Evolutionary conservation across 2,797 vertebrate genomes (phyloP), one percentile per base, ranked within the genome.

Genomic region (Hypotaenidia okinawae): DNA sequence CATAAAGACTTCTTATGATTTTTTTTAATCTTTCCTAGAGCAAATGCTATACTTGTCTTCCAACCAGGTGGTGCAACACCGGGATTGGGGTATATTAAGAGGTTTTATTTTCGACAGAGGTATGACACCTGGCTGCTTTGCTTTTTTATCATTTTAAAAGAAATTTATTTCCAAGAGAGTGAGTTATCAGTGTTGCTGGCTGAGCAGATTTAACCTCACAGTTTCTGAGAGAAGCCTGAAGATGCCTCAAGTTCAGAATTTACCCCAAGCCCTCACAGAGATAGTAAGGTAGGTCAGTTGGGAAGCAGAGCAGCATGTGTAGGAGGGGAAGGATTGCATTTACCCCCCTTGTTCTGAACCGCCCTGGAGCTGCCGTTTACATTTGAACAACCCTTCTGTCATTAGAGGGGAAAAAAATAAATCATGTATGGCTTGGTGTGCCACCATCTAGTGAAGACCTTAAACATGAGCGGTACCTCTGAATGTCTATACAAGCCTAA

Each of bases 41-140:
- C 55, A 96, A 96, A 97, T 85, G 78, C 58, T 81, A 92, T 63
- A 68, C 69, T 95, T 93, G 80, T 95, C 85, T 95, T 96, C 67
- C 75, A 94, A 93, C 69, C 83, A 89, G 45, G 85, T 5, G 83
- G 78, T 28, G 47, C 57, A 90, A 84, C 25, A 76, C 0, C 51
- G 66, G 79, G 67, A 84, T 28, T 15, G 67, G 95, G 84, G 90
- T 51, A 47, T 28, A 93, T 80, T 27, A 69, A 69, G 30, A 63
- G 47, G 37, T 82, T 91, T 94, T 88, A 90, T 94, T 96, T 95
- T 91, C 84, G 78, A 82, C 51, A 77, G 94, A 84, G 84, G n/a
- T 86, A 61, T 30, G 35, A 76, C 69, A 76, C 18, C 75, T 83
- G 59, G 16, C 22, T 11, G 47, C 47, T 59, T 91, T 82, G 10